Conservation (phyloP, 2,113 vertebrate species). For the Platichthys flesus region DNA sequence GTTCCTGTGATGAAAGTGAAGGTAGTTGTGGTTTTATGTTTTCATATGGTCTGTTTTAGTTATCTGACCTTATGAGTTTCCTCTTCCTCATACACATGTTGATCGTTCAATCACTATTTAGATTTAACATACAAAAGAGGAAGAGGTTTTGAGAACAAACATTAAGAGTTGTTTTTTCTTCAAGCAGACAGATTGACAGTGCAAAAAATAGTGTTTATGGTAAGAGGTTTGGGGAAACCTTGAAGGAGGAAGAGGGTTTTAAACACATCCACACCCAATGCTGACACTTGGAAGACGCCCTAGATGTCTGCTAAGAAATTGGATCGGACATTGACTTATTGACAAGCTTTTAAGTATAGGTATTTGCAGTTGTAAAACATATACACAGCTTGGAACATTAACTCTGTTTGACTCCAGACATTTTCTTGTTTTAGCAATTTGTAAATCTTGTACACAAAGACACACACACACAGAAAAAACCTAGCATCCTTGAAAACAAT, state of each 20-base stretch:
- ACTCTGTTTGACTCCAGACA: background rate
- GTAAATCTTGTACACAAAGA: background rate
- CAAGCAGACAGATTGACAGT: background rate
- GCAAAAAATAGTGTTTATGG: constrained; percentile 15
- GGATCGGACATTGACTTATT: constrained; percentile 1
- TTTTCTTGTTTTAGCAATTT: background rate
- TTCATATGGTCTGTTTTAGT: constrained; percentile 72
- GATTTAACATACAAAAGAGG: constrained; percentile 27
- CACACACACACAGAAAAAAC: background rate
- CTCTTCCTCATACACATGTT: constrained; percentile 31
- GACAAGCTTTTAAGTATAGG: background rate
- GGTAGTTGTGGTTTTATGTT: constrained; percentile 67
- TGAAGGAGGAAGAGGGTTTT: background rate
- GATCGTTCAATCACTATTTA: constrained; percentile 65
- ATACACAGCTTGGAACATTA: background rate
- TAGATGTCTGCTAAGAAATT: constrained; percentile 52
- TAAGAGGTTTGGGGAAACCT: background rate
- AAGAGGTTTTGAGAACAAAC: constrained; percentile 6
- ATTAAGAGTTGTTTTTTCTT: background rate
- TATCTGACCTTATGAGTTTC: constrained; percentile 60
- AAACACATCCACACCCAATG: constrained; percentile 16
- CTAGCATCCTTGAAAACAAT: background rate
- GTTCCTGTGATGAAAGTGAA: constrained; percentile 48
- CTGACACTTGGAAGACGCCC: constrained; percentile 30
- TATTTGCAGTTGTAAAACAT: background rate